Evolutionary conservation across 2,113 vertebrate species (phyloP), one percentile per base, ranked within the genome.

Genomic region (Pagrus major): DNA sequence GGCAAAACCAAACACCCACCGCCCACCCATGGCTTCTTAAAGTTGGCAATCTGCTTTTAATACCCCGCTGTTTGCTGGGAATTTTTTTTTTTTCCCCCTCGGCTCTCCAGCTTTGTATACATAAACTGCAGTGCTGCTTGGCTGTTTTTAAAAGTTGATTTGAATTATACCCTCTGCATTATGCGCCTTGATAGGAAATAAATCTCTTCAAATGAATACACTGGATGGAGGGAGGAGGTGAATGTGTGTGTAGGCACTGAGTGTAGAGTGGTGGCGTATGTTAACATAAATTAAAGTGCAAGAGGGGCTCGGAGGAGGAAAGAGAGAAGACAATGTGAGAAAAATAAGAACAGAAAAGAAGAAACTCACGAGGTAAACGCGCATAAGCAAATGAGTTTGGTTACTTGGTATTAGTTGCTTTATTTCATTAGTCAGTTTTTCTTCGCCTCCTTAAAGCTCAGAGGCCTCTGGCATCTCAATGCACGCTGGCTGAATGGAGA

Each of bases 191-290:
- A 93, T 93, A 91, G 93, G 93, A 93, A 92, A 95, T 95, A 94
- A 94, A 95, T 94, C 93, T 94, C 90, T 92, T 93, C 87, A 88
- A 92, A 93, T 94, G 86, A 94, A 95, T 89, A 88, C 85, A 86
- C 71, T 89, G 79, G 90, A 84, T 87, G 77, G 86, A 87, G 76
- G 72, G 81, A 83, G 79, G 81, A 51, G 70, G 80, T 35, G 47
- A 68, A 76, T 25, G 61, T 65, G 74, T 66, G 47, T 12, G 74
- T 52, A 23, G 6, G 79, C 56, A 67, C 39, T 51, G 75, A 70
- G 84, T 76, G 82, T 66, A 69, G 86, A 85, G 79, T 84, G 74
- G 72, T 82, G 84, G 74, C 64, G 88, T 91, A 93, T 90, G 92
- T 93, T 94, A 92, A 93, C 92, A 93, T 94, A 94, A 95, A 94